A percentile compares a stretch with the other conserved stretches of the same genome.
Conservation (phyloP, 2,113 vertebrate species). For the Apaloderma vittatum region DNA sequence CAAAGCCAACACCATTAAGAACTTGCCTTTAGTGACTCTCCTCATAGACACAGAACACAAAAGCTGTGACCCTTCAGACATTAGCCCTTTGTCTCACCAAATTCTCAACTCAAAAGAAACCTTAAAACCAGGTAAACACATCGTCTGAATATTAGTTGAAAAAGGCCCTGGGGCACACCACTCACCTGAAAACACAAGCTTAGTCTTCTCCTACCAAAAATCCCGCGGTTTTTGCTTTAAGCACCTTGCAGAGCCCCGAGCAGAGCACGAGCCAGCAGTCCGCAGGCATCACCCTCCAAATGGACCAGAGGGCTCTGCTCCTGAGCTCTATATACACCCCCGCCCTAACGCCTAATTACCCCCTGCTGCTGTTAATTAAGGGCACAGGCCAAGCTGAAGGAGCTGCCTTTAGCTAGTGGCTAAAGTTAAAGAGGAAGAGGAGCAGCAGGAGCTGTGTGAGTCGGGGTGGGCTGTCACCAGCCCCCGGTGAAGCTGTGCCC, state of each 20-base stretch:
- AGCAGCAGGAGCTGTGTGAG: background rate
- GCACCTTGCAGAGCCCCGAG: rapidly evolving
- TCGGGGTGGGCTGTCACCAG: background rate
- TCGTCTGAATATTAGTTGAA: rapidly evolving
- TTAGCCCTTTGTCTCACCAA: background rate
- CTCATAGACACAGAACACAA: rapidly evolving
- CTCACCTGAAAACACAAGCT: background rate
- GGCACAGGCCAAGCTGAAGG: background rate
- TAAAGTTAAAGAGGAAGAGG: background rate
- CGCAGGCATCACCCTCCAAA: rapidly evolving
- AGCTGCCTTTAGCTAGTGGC: background rate
- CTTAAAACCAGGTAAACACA: background rate
- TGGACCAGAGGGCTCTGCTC: rapidly evolving
- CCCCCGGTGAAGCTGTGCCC: background rate
- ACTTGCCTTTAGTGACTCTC: rapidly evolving
- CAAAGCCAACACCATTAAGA: background rate
- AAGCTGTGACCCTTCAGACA: background rate
- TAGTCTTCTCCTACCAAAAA: rapidly evolving
- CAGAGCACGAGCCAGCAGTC: rapidly evolving
- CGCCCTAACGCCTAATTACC: background rate
- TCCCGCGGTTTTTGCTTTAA: rapidly evolving
- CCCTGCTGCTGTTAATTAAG: background rate
- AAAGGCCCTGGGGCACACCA: background rate
- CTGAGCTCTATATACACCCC: background rate
- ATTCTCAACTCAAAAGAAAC: background rate